Conservation (phyloP, 2,113 vertebrate genomes). For the Sylvietta virens region DNA sequence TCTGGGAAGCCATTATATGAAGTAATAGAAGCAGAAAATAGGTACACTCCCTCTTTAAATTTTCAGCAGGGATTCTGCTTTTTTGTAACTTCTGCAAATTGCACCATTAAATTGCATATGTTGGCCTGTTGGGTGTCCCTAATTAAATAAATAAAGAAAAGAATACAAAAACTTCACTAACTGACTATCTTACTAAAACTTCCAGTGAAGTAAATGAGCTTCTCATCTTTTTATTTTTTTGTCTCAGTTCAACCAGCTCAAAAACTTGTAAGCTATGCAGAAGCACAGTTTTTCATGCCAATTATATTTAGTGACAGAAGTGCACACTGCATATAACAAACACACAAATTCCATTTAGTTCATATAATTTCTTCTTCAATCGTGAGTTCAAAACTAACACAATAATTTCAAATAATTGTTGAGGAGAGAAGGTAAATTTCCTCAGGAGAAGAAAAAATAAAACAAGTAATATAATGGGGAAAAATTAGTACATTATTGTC, state of each 20-base stretch:
- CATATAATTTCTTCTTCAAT: not conserved
- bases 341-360: not conserved
- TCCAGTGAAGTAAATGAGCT: not conserved
- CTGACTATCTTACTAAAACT: not conserved
- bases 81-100: conserved; percentile 59
- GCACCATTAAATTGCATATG: conserved; percentile 63
- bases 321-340: not conserved
- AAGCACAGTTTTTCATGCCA: not conserved
- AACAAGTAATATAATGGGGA: not conserved
- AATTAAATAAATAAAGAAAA: conserved; percentile 34
- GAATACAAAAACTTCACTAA: not conserved
- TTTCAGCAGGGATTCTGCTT: conserved; percentile 55
- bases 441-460: not conserved
- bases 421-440: not conserved
- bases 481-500: not conserved
- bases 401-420: not conserved
- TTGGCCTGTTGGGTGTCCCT: conserved; percentile 18
- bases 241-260: not conserved
- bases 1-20: conserved; percentile 54
- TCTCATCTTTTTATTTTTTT: not conserved
- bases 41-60: conserved; percentile 41
- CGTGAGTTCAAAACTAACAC: not conserved
- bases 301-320: not conserved
- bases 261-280: not conserved
- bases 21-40: conserved; percentile 57